Conservation (phyloP, 1,140 invertebrate genomes). For the Cydia fagiglandana region DNA sequence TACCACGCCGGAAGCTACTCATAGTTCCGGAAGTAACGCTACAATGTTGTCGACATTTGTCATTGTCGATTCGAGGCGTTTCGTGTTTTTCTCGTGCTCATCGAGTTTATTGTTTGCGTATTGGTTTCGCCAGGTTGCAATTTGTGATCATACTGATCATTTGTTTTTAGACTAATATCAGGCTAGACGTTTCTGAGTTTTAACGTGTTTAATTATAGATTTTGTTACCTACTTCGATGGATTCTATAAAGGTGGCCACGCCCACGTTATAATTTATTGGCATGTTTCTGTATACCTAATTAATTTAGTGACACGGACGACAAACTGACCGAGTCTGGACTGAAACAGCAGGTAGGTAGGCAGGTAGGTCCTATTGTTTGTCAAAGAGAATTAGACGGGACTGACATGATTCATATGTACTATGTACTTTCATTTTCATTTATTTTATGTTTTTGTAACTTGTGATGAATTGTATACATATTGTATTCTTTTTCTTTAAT, state of each 20-base stretch:
- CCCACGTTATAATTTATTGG: neutral
- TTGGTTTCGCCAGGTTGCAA: constrained; percentile 7
- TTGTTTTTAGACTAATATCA: neutral
- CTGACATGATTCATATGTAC: neutral
- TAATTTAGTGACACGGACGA: neutral
- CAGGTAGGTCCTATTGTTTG: no score
- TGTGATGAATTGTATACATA: no score
- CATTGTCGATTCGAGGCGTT: constrained; percentile 13
- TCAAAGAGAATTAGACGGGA: neutral
- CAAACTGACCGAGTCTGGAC: neutral
- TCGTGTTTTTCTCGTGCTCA: constrained; percentile 21
- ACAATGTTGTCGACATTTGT: constrained; percentile 21
- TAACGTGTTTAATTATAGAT: neutral
- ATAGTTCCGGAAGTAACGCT: constrained; percentile 12
- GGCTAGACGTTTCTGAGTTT: neutral
- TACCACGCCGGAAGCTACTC: constrained; percentile 15
- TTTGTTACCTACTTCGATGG: neutral
- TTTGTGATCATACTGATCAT: neutral
- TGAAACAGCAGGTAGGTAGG: no score
- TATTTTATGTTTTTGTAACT: no score
- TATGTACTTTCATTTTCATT: neutral
- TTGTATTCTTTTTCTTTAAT: no score
- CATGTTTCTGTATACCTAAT: neutral
- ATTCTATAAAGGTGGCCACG: neutral
- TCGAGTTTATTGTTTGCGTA: constrained; percentile 15